Base-by-base conservation (phyloP, 2,888 invertebrate species). In the Eugnorisma glareosa region DNA sequence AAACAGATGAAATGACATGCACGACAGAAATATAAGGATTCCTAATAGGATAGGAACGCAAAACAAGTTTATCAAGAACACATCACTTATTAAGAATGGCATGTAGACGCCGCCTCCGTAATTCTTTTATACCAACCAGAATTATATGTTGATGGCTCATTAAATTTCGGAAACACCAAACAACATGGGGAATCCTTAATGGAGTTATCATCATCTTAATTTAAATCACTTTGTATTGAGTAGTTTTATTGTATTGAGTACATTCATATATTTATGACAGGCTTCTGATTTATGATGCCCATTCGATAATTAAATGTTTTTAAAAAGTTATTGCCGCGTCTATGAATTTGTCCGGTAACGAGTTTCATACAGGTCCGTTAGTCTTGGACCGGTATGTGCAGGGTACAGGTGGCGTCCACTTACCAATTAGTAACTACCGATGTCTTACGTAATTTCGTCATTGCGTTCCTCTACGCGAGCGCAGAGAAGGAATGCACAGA, bases 351-450 rank as follows among this genome's bases (percentile, higher is more conserved):
- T 93, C 93, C 91, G 92, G 92, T 94, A 94, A 95, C 94, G 90
- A 95, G 94, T 94, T 93, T 92, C 89, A 86, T 85, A 91, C 88
- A 89, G 89, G 90, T 83, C 95, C 96, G 95, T 96, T 95, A 94
- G 84, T 90, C 89, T 83, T 86, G 85, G 89, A 93, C 94, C 94
- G 92, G 93, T 94, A 92, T 92, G 90, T 86, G 91, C 89, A 89
- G 89, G 86, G 89, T 86, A 84, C 86, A 90, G 83, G 88, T 87
- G 87, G 92, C 90, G 90, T 90, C 90, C 90, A 91, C 90, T 91
- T 87, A 92, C 92, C 94, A 95, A 95, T 96, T 96, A 96, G 93
- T 93, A 90, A 91, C 91, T 89, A 91, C 91, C 90, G 91, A 92
- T 92, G 91, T 91, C 90, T 92, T 91, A 90, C 90, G 91, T 93